phyloP scores from a whole-genome alignment of 2,113 vertebrate species.

The Neopipo cinnamomea region DNA sequence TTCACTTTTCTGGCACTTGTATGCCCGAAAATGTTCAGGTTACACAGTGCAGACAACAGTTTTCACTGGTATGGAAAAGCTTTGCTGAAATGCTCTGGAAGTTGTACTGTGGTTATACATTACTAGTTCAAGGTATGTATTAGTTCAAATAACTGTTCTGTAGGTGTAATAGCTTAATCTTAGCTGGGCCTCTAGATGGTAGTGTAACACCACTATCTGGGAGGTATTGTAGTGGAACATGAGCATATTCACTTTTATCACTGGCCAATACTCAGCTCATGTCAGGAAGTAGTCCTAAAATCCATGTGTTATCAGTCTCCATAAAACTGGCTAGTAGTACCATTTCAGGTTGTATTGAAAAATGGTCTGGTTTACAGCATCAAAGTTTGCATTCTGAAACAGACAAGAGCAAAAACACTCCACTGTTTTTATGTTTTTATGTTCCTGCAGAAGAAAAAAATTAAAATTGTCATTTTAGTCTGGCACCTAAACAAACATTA shows the following conservation, averaged over 20 bases:
- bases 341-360: background rate
- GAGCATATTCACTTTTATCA: background rate
- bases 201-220: background rate
- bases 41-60: background rate
- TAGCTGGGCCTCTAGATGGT: conserved; percentile 19
- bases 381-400: background rate
- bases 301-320: background rate
- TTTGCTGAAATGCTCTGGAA: background rate
- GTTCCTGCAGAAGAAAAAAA: background rate
- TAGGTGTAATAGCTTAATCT: background rate
- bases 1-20: rapidly evolving
- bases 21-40: background rate
- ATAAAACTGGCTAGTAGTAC: no score
- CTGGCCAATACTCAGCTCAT: background rate
- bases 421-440: background rate
- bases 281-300: background rate
- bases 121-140: background rate
- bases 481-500: background rate
- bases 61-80: background rate
- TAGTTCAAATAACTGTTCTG: background rate
- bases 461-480: background rate
- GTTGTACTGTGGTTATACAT: background rate
- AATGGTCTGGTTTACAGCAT: background rate
- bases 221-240: rapidly evolving
- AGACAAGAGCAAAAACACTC: background rate